Conservation (phyloP, 2,113 vertebrate species). For the Amblyornis subalaris region DNA sequence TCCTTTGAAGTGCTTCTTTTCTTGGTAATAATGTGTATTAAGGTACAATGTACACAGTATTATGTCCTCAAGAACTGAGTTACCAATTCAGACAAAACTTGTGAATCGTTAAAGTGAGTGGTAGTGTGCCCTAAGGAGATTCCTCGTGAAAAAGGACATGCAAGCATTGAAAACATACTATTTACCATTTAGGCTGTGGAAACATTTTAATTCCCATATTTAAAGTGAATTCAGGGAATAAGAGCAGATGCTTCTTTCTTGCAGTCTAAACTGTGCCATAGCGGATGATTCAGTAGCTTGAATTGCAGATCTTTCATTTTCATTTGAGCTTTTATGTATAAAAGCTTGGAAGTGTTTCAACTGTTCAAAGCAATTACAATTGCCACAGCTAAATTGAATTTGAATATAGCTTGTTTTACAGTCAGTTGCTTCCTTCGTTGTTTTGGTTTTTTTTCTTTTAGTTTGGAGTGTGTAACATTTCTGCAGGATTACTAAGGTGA, state of each 20-base stretch:
- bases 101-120: neutral
- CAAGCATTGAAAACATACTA: neutral
- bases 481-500: neutral
- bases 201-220: slow-evolving; percentile 22
- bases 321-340: neutral
- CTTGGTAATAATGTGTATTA: neutral
- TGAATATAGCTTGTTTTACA: slow-evolving; percentile 18
- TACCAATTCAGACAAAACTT: neutral
- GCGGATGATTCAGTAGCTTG: neutral
- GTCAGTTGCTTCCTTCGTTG: neutral
- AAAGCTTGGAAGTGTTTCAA: slow-evolving; percentile 26
- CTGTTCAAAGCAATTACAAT: slow-evolving; percentile 16
- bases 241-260: neutral
- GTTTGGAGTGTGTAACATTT: neutral
- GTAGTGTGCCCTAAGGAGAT: neutral
- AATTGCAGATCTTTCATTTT: neutral
- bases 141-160: neutral
- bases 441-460: neutral
- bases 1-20: neutral
- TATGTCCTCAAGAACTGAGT: neutral
- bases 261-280: neutral
- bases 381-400: neutral
- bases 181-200: slow-evolving; percentile 5
- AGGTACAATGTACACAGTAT: neutral
- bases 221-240: slow-evolving; percentile 1